Evolutionary conservation across 1,140 invertebrate species (phyloP).

Genomic region (Chionoecetes opilio): DNA sequence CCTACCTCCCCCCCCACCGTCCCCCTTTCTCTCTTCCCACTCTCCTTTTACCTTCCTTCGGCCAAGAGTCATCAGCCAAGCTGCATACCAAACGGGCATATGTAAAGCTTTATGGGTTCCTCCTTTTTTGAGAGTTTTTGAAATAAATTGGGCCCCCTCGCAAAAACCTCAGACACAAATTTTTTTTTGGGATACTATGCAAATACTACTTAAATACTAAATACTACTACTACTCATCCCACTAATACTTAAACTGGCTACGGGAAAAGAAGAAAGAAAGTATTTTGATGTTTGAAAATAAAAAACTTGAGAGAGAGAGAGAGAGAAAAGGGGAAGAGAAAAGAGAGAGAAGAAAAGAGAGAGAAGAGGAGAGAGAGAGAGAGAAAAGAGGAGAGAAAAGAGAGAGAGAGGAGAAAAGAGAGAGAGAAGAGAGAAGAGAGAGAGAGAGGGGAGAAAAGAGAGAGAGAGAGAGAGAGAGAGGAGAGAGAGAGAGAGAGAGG

Average conservation of each 20-base stretch:
- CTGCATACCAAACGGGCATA: background rate
- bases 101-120: background rate
- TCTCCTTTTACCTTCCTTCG: background rate
- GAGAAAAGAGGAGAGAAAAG: background rate
- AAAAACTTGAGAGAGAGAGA: constrained; percentile 33
- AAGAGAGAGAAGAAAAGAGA: background rate
- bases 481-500: no score
- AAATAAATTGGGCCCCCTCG: background rate
- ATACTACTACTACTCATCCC: no score
- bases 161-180: background rate
- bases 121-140: background rate
- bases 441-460: no score
- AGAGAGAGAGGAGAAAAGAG: background rate
- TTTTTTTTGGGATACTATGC: background rate
- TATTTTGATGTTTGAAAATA: no score
- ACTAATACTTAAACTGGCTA: no score
- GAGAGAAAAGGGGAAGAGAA: no score
- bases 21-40: background rate
- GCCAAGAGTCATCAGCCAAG: background rate
- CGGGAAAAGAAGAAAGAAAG: no score
- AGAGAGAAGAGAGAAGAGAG: background rate
- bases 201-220: no score
- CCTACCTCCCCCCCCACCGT: background rate
- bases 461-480: background rate
- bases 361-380: background rate